Percentiles rank a stretch among this genome's conserved stretches.
phyloP scores from a whole-genome alignment of 2,797 vertebrate genomes.

The Lithobates sylvaticus region DNA sequence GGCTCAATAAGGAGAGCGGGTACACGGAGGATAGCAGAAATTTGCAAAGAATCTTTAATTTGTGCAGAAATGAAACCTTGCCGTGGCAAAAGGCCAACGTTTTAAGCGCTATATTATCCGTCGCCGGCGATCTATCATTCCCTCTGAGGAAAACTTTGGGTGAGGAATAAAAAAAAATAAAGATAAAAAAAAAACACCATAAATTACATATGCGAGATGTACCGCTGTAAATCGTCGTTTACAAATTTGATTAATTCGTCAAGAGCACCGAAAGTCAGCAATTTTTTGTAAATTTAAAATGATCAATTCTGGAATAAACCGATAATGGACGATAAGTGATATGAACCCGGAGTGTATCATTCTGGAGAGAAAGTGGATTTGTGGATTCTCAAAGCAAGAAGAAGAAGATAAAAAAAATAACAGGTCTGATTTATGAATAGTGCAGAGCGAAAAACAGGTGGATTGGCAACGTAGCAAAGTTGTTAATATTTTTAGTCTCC shows the following conservation, averaged over 20 bases:
- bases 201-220: slow-evolving; percentile 61
- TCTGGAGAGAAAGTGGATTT: not conserved
- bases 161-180: slow-evolving; percentile 70
- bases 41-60: slow-evolving; percentile 64
- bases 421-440: not conserved
- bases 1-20: slow-evolving; percentile 51
- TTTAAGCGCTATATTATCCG: slow-evolving; percentile 72
- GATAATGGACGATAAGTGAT: slow-evolving; percentile 64
- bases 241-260: slow-evolving; percentile 67
- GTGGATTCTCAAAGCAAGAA: slow-evolving; percentile 7
- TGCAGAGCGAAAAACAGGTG: not conserved
- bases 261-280: slow-evolving; percentile 63
- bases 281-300: slow-evolving; percentile 67
- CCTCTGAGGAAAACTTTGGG: slow-evolving; percentile 67
- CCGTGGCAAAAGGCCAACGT: slow-evolving; percentile 67
- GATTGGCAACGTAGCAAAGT: too few relatives aligned
- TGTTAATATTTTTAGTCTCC: too few relatives aligned
- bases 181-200: slow-evolving; percentile 59
- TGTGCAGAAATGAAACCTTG: slow-evolving; percentile 68
- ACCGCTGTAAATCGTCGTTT: slow-evolving; percentile 69
- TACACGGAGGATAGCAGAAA: slow-evolving; percentile 57
- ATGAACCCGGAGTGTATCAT: slow-evolving; percentile 64
- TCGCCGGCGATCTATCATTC: slow-evolving; percentile 69
- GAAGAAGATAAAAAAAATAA: not conserved
- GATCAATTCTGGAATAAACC: slow-evolving; percentile 67